Evolutionary conservation across 2,888 invertebrate genomes (phyloP).

Genomic region (Liopterus haemorrhoidalis): DNA sequence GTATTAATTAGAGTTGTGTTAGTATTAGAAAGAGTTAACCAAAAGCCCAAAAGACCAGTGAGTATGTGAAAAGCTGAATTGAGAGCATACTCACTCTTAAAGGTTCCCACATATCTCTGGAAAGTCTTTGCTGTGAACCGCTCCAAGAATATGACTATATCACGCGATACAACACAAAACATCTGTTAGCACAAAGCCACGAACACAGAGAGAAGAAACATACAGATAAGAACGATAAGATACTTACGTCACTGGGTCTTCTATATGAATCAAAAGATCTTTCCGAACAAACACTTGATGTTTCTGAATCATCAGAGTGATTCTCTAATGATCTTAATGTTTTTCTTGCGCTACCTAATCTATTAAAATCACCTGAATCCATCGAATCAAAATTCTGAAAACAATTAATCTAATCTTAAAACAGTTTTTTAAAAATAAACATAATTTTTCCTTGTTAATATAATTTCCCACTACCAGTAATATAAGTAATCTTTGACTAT

Average conservation of each 20-base stretch:
- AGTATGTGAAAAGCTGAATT: slow-evolving; percentile 21
- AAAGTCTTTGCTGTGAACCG: slow-evolving; percentile 71
- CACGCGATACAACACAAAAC: slow-evolving; percentile 14
- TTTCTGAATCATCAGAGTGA: slow-evolving; percentile 84
- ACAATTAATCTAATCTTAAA: slow-evolving; percentile 14
- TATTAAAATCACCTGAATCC: slow-evolving; percentile 38
- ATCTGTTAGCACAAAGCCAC: slow-evolving; percentile 8
- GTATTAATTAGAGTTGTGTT: no score
- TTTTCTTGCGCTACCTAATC: slow-evolving; percentile 38
- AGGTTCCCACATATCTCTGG: slow-evolving; percentile 58
- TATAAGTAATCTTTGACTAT: no score
- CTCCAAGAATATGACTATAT: slow-evolving; percentile 75
- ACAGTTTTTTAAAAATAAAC: no score
- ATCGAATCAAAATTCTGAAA: slow-evolving; percentile 38
- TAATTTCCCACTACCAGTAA: no score
- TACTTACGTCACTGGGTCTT: slow-evolving; percentile 72
- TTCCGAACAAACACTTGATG: slow-evolving; percentile 93
- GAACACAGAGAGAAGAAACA: slow-evolving; percentile 4
- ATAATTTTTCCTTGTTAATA: no score
- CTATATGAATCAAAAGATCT: slow-evolving; percentile 77
- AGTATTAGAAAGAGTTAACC: slow-evolving; percentile 45
- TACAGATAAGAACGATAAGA: slow-evolving; percentile 24
- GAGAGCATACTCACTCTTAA: slow-evolving; percentile 45
- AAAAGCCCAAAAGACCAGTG: slow-evolving; percentile 39
- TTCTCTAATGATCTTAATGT: slow-evolving; percentile 54